Percentiles rank a stretch among this genome's conserved stretches.
These are phyloP conservation scores for Malachius bipustulatus DNA, from an alignment of 2,888 invertebrate species.

Conservation along the genomic window DNA sequence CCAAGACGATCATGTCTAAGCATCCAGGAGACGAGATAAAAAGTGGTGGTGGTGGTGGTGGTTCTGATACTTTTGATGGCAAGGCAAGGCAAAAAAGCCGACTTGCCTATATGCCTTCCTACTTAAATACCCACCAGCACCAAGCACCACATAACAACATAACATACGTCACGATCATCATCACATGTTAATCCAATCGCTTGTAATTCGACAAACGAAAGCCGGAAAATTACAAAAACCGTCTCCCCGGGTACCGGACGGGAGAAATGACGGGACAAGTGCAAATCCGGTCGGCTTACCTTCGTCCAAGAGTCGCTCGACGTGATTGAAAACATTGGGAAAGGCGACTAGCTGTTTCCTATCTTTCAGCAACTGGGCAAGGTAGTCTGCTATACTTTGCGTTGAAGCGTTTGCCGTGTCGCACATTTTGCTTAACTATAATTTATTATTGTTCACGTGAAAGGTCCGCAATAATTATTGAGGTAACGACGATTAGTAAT, in stretches of 20 bases:
- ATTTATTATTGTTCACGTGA: too few relatives aligned
- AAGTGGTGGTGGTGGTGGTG: too few relatives aligned
- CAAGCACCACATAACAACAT: too few relatives aligned
- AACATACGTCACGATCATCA: too few relatives aligned
- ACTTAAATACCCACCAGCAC: too few relatives aligned
- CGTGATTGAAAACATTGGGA: conserved; percentile 98
- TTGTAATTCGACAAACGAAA: conserved; percentile 17
- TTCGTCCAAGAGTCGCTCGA: conserved; percentile 98
- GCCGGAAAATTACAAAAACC: background rate
- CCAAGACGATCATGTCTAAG: too few relatives aligned
- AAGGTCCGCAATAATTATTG: too few relatives aligned
- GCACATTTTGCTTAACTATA: conserved; percentile 37
- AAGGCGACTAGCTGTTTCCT: conserved; percentile 99
- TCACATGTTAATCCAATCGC: conserved; percentile 29
- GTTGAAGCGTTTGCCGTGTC: conserved; percentile 48
- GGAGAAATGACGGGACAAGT: conserved; percentile 8
- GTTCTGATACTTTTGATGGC: too few relatives aligned
- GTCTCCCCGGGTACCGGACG: background rate
- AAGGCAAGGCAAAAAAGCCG: too few relatives aligned
- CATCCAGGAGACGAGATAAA: too few relatives aligned
- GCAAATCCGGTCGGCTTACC: conserved; percentile 51
- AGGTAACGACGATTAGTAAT: too few relatives aligned
- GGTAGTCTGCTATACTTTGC: conserved; percentile 97
- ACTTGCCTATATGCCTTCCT: too few relatives aligned
- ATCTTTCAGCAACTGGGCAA: conserved; percentile 99